phyloP scores from a whole-genome alignment of 2,797 vertebrate species.

The Macropodus opercularis region DNA sequence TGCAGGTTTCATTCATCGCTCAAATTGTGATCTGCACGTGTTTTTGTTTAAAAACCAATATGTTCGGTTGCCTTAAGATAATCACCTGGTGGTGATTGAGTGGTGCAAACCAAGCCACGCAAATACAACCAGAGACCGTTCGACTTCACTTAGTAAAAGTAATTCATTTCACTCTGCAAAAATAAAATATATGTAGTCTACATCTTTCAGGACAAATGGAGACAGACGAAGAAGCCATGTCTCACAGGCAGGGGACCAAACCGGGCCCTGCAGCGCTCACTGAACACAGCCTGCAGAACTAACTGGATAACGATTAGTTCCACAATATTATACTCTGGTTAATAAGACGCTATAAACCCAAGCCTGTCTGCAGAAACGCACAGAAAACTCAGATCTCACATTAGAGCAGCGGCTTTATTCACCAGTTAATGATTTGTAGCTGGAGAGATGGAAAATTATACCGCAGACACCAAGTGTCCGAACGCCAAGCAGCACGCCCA shows the following conservation, averaged over 20 bases:
- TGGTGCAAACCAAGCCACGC: not conserved
- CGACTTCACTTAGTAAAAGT: not conserved
- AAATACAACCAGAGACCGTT: too few relatives aligned
- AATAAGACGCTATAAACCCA: too few relatives aligned
- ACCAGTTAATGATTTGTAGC: not conserved
- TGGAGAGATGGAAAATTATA: not conserved
- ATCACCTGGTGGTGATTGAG: not conserved
- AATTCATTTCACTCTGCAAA: not conserved
- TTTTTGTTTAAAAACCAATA: not conserved
- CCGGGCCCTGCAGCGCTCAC: not conserved
- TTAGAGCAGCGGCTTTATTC: not conserved
- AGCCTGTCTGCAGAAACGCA: not conserved
- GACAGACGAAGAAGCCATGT: too few relatives aligned
- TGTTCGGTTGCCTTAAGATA: not conserved
- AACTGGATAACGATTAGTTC: too few relatives aligned
- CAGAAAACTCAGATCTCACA: not conserved
- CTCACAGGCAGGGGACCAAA: slow-evolving; percentile 16
- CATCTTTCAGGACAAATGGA: not conserved
- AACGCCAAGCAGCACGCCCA: not conserved
- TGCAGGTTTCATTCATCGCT: slow-evolving; percentile 18
- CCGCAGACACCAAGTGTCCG: too few relatives aligned
- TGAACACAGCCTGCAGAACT: too few relatives aligned
- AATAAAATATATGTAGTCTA: not conserved
- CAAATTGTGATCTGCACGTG: not conserved
- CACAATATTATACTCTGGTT: too few relatives aligned